Evolutionary conservation across 2,888 invertebrate genomes (phyloP), one percentile per base, ranked within the genome.

Genomic region (Drosophila imparisetae): DNA sequence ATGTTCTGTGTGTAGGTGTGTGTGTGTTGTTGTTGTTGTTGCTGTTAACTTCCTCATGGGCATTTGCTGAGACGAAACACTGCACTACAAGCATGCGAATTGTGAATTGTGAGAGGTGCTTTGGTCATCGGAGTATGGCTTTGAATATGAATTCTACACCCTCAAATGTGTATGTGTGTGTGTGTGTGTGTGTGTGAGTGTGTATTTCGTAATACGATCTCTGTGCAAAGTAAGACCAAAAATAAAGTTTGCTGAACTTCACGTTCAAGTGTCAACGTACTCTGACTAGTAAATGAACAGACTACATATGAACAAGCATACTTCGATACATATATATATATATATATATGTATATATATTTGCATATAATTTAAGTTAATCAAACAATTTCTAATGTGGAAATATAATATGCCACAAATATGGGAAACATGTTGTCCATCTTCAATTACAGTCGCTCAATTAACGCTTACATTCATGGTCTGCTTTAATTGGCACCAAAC

Each of bases 1-100:
- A 64, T 45, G 49, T 53, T 67, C 4, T 66, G 45, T 24, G 54
- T 40, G n/a, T 10, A n/a, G 64, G 62, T 60, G 21, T 32, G 48
- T 65, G 59, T 62, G 66, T 48, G 15, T 27, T 60, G 1, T 29
- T 30, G 32, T 32, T 32, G 32, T 32, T 30, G 7, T 38, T 40
- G 24, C 8, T 57, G 15, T 30, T 60, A 71, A 78, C 85, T 83
- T 83, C 83, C 85, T 87, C 75, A 87, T 82, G 78, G 72, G 62
- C 78, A 62, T 42, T 54, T 58, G 40, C 29, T 68, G 30, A 60
- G 61, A 32, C 55, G 18, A 18, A 57, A 65, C 72, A 61, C 70
- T 74, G 60, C 18, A 45, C 68, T 58, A 61, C 69, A 69, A 10
- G 57, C 50, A 36, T 48, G 49, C 30, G 67, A 29, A 50, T 36